Conservation (phyloP, 2,888 invertebrate species). For the Bibio marci region DNA sequence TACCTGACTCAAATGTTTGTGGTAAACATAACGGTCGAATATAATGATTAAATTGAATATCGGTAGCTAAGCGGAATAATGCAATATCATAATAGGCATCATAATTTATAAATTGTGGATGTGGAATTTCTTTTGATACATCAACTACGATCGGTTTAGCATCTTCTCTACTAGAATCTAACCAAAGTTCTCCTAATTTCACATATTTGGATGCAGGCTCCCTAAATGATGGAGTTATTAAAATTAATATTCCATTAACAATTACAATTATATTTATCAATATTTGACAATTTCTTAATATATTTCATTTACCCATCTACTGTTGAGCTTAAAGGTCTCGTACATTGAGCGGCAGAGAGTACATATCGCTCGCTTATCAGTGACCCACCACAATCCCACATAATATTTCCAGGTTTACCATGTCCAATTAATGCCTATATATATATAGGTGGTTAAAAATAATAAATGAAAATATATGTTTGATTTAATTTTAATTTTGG, state of each 20-base stretch:
- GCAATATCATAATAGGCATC: conserved; percentile 37
- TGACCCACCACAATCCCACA: conserved; percentile 34
- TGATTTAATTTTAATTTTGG: too few species aligned
- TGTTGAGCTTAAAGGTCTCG: too few species aligned
- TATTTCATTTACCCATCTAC: too few species aligned
- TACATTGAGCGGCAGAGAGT: conserved; percentile 39
- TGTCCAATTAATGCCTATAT: conserved; percentile 4
- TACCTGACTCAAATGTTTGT: conserved; percentile 10
- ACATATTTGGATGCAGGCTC: conserved; percentile 16
- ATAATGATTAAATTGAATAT: conserved; percentile 23
- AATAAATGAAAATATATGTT: too few species aligned
- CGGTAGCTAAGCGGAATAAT: conserved; percentile 27
- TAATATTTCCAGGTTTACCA: conserved; percentile 8
- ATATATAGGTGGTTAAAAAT: too few species aligned
- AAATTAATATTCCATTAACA: too few species aligned
- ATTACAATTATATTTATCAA: neutral
- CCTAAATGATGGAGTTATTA: conserved; percentile 3
- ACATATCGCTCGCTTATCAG: conserved; percentile 33
- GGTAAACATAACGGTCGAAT: conserved; percentile 33
- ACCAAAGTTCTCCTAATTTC: conserved; percentile 26
- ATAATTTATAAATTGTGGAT: conserved; percentile 28
- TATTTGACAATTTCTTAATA: too few species aligned
- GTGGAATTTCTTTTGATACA: conserved; percentile 20
- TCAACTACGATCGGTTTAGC: conserved; percentile 19
- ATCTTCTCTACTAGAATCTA: conserved; percentile 16